Conservation (phyloP, 2,797 vertebrate genomes). For the Chiroxiphia lanceolata region DNA sequence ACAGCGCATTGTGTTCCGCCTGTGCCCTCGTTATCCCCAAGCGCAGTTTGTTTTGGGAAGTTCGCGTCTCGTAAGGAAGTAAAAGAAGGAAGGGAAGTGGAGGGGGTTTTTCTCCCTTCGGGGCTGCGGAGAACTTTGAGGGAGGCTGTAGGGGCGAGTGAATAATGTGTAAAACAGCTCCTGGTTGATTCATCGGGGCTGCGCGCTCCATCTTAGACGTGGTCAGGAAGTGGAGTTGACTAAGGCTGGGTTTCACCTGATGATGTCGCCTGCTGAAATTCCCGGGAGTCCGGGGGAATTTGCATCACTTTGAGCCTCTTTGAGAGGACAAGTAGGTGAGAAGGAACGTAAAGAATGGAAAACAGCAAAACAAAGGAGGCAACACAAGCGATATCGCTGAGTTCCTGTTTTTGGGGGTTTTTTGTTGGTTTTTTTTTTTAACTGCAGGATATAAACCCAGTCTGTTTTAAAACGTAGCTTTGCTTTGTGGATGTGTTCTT, state of each 20-base stretch:
- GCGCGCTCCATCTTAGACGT: neutral
- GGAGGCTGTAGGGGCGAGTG: neutral
- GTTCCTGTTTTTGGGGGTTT: rapidly evolving
- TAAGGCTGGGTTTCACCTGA: neutral
- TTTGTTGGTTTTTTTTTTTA: neutral
- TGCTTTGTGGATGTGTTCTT: neutral
- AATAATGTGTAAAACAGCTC: neutral
- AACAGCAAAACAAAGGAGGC: neutral
- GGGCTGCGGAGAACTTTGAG: neutral
- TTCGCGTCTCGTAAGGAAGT: neutral
- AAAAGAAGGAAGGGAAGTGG: rapidly evolving
- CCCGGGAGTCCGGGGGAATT: neutral
- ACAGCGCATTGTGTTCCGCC: neutral
- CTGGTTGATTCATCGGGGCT: neutral
- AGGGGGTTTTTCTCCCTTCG: rapidly evolving
- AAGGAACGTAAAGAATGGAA: neutral
- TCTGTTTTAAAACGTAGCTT: neutral
- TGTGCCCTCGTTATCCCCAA: rapidly evolving
- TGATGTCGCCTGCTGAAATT: constrained; percentile 35
- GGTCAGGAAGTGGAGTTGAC: constrained; percentile 33
- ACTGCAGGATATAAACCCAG: rapidly evolving
- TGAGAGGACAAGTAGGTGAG: neutral
- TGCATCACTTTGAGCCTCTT: neutral
- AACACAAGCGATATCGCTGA: rapidly evolving
- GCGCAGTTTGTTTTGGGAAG: neutral